phyloP scores from a whole-genome alignment of 2,113 vertebrate genomes.

The Mesembrinibis cayennensis region DNA sequence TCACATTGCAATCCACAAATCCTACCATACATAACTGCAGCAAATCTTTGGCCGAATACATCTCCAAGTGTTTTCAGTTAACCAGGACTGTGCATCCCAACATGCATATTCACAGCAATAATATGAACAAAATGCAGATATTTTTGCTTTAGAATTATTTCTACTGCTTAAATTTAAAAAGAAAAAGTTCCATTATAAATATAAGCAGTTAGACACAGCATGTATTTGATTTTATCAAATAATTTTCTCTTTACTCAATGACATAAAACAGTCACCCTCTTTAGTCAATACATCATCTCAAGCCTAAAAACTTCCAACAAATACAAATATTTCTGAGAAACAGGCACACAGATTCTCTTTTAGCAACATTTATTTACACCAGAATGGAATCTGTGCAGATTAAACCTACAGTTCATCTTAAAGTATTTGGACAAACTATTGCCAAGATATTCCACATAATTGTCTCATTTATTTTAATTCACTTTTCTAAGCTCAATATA shows the following conservation, averaged over 20 bases:
- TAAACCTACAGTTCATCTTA: background rate
- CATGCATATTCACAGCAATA: background rate
- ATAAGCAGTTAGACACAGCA: background rate
- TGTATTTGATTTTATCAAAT: background rate
- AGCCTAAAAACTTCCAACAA: background rate
- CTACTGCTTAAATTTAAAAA: background rate
- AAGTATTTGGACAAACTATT: background rate
- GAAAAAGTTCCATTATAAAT: background rate
- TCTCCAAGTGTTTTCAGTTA: background rate
- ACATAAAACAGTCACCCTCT: background rate
- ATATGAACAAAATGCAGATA: background rate
- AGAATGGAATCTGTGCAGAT: background rate
- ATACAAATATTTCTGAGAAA: background rate
- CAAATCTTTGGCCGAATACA: background rate
- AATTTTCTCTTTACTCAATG: background rate
- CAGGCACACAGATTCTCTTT: background rate
- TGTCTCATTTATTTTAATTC: background rate
- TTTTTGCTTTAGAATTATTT: background rate
- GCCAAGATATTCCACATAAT: background rate
- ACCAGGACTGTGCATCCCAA: background rate
- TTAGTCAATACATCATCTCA: background rate
- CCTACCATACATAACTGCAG: background rate
- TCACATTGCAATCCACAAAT: background rate
- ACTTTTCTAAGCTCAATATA: background rate
- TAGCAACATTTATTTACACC: background rate